phyloP scores from a whole-genome alignment of 2,888 invertebrate genomes.

The Luperina testacea region DNA sequence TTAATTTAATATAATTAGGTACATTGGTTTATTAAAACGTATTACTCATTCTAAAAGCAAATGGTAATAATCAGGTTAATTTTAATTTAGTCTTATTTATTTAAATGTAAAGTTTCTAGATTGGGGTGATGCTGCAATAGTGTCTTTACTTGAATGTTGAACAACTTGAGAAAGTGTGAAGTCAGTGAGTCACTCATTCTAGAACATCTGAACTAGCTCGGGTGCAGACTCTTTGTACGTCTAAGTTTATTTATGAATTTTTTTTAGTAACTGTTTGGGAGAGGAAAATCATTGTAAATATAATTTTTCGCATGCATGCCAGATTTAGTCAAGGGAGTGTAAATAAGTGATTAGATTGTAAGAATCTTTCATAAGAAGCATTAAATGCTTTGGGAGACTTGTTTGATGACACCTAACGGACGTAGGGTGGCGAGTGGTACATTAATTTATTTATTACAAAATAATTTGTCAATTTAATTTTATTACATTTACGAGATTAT shows the following conservation, averaged over 20 bases:
- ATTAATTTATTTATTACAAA: constrained; percentile 52
- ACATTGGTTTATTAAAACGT: constrained; percentile 36
- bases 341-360: constrained; percentile 60
- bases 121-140: neutral
- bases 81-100: neutral
- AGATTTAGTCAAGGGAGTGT: constrained; percentile 62
- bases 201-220: neutral
- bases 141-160: constrained; percentile 23
- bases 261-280: constrained; percentile 29
- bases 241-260: constrained; percentile 28
- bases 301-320: constrained; percentile 59
- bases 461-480: constrained; percentile 41
- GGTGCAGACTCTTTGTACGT: constrained; percentile 4
- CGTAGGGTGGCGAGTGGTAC: constrained; percentile 14
- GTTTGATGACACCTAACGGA: constrained; percentile 12
- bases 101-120: neutral
- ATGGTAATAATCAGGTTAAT: constrained; percentile 4
- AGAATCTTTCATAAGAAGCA: constrained; percentile 54
- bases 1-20: constrained; percentile 22
- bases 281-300: constrained; percentile 58
- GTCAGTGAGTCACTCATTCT: constrained; percentile 9
- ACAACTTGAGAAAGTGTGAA: constrained; percentile 2
- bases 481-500: constrained; percentile 41
- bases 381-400: constrained; percentile 57
- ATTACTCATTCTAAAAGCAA: constrained; percentile 17